A percentile compares a stretch with the other conserved stretches of the same genome.
These are phyloP conservation scores for Druceiella hillmani DNA, from an alignment of 2,888 invertebrate genomes.

Conservation along the genomic window DNA sequence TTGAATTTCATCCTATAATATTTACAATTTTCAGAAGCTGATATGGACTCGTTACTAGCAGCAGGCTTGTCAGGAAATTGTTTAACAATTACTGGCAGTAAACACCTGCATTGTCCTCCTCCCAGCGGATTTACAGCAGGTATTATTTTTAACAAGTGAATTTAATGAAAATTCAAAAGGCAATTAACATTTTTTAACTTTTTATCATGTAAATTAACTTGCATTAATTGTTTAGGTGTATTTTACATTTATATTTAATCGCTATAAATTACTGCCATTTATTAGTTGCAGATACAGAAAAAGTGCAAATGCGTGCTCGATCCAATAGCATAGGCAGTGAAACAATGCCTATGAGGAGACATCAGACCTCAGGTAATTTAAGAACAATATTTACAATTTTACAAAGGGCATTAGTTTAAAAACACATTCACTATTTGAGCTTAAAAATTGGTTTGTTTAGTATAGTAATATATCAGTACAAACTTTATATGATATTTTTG, in stretches of 20 bases:
- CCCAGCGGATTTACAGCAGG: slow-evolving; percentile 57
- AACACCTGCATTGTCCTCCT: slow-evolving; percentile 72
- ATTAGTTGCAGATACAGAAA: slow-evolving; percentile 44
- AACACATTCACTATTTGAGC: too few relatives aligned
- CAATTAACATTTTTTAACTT: slow-evolving; percentile 2
- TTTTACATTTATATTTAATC: too few relatives aligned
- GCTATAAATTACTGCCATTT: too few relatives aligned
- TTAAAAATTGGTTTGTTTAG: too few relatives aligned
- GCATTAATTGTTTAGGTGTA: too few relatives aligned
- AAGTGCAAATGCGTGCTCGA: slow-evolving; percentile 52
- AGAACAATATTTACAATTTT: too few relatives aligned
- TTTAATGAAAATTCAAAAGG: slow-evolving; percentile 19
- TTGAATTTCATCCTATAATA: too few relatives aligned
- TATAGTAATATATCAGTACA: too few relatives aligned
- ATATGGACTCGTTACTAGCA: slow-evolving; percentile 42
- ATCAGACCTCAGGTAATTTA: slow-evolving; percentile 52
- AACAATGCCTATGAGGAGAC: slow-evolving; percentile 53
- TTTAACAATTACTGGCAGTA: slow-evolving; percentile 71
- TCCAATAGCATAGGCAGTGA: slow-evolving; percentile 53
- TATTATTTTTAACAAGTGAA: slow-evolving; percentile 20
- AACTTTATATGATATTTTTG: too few relatives aligned
- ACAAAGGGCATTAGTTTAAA: too few relatives aligned
- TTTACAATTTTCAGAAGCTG: slow-evolving; percentile 37
- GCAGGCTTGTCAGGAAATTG: slow-evolving; percentile 69
- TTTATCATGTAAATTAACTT: too few relatives aligned